Conservation (phyloP, 2,797 vertebrate species). For the Helarctos malayanus region DNA sequence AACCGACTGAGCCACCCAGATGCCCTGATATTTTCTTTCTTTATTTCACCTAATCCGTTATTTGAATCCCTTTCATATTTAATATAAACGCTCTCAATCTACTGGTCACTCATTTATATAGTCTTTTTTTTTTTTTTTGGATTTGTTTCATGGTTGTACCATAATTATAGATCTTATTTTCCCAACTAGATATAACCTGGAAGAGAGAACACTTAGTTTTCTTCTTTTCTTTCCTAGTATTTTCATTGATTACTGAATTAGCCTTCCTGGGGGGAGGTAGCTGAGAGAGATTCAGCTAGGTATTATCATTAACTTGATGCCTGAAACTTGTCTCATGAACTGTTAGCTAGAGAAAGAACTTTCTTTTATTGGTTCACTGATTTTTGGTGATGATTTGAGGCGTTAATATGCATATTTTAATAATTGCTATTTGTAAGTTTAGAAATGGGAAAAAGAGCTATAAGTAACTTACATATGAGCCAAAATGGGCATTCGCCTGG, state of each 20-base stretch:
- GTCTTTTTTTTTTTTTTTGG: constrained; percentile 10
- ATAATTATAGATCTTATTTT: background rate
- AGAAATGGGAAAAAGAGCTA: background rate
- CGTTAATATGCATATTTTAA: constrained; percentile 28
- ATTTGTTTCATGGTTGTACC: constrained; percentile 19
- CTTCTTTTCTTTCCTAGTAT: background rate
- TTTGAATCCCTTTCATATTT: constrained; percentile 42
- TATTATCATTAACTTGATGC: background rate
- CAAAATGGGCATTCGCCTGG: background rate
- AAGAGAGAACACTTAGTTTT: constrained; percentile 34
- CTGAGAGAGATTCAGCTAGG: background rate
- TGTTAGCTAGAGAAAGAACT: background rate
- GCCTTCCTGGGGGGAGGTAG: background rate
- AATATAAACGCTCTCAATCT: background rate
- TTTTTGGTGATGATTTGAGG: background rate
- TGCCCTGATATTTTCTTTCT: background rate
- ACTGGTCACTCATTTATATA: background rate
- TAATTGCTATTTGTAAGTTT: background rate
- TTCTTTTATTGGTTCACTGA: constrained; percentile 18
- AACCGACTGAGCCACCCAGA: background rate
- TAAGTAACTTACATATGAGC: background rate
- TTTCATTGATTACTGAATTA: constrained; percentile 45
- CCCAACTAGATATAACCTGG: background rate
- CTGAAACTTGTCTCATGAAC: background rate
- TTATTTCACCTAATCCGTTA: background rate